Conservation (phyloP, 2,113 vertebrate species). For the Amia ocellicauda region DNA sequence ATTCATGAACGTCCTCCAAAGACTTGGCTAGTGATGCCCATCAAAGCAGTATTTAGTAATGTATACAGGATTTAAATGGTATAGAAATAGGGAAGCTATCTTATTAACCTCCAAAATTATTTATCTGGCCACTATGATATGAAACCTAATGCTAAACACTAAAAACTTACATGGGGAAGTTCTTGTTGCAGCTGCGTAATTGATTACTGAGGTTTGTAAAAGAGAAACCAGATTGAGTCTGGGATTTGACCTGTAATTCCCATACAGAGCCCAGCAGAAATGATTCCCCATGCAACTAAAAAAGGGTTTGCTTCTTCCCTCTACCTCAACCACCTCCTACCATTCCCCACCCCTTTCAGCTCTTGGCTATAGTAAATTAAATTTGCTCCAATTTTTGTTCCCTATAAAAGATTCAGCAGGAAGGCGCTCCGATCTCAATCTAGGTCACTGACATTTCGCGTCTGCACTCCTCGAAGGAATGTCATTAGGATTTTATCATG, state of each 20-base stretch:
- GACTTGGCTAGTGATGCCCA: too few relatives aligned
- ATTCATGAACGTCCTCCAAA: too few relatives aligned
- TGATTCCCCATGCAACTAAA: neutral
- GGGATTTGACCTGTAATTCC: neutral
- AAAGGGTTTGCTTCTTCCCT: neutral
- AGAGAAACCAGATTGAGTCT: neutral
- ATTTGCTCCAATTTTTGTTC: conserved; percentile 50
- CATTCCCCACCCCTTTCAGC: conserved; percentile 26
- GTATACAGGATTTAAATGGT: too few relatives aligned
- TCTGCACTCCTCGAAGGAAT: conserved; percentile 31
- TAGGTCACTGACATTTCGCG: conserved; percentile 45
- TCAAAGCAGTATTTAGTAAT: too few relatives aligned
- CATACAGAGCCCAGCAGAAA: neutral
- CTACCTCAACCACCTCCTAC: neutral
- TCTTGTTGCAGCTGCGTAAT: neutral
- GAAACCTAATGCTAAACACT: neutral
- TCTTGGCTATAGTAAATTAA: conserved; percentile 40
- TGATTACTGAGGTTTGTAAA: neutral
- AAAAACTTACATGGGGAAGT: neutral
- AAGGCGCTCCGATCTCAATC: conserved; percentile 41
- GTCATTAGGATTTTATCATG: conserved; percentile 49
- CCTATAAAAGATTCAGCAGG: conserved; percentile 46
- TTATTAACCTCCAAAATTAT: too few relatives aligned
- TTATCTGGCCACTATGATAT: too few relatives aligned
- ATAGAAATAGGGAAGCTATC: too few relatives aligned